Base-by-base conservation (phyloP, 2,888 invertebrate genomes). In the Tipula confusa region DNA sequence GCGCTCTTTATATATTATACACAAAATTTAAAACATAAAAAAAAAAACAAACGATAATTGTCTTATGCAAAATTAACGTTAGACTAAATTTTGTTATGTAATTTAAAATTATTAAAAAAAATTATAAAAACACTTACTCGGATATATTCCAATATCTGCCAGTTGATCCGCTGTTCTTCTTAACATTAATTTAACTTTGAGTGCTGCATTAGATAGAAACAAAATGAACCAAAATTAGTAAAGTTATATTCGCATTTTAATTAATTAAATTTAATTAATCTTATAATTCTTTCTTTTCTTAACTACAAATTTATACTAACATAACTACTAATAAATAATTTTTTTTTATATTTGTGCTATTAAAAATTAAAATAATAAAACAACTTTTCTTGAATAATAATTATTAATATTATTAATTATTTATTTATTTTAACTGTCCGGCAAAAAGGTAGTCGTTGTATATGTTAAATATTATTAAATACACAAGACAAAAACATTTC, bases 71-170 rank as follows among this genome's bases (percentile, higher is more conserved):
- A 64, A 64, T 64, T 64, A 64, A 24, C 64, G 64, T 24, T 24
- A 64, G 64, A 82, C 3, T 15, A 18, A 64, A 64, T 83, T n/a
- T 83, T 18, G 15, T 43, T 43, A 43, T 43, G 64, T 64, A 18
- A 64, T 15, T 43, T 43, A n/a, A 43, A 79, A 11, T 64, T 1
- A 29, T 83, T 33, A 18, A 81, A 79, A 83, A 83, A 31, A 83
- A n/a, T n/a, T n/a, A n/a, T n/a, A n/a, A n/a, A n/a, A 64, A 82
- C 88, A 97, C 98, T 97, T 93, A 98, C 98, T 96, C 88, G 98
- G 98, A 94, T 98, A 96, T 89, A 99, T 98, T 90, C 98, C 98
- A 92, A 98, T 98, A 87, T 96, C 98, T 87, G 98, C 97, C 87
- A 98, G 93, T 91, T 98, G 98, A 90, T 95, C 97, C 89, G 97